Base-by-base conservation (phyloP, 2,113 vertebrate species). In the Muntiacus muntjak region DNA sequence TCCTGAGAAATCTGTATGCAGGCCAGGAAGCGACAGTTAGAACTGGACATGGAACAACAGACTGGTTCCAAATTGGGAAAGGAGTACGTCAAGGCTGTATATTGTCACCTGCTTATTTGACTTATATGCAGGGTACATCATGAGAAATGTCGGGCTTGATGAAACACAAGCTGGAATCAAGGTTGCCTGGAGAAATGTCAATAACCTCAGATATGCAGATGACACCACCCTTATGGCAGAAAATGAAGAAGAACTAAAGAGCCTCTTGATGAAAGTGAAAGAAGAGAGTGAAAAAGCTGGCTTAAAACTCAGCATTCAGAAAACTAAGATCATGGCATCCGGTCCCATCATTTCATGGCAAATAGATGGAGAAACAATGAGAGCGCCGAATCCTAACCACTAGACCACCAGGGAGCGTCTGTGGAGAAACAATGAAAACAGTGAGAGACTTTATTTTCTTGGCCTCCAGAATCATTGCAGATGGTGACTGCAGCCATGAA, bases 101-200 rank as follows among this genome's bases (percentile, higher is more conserved):
- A 64, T 67, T 17, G 64, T 67, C 33, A 67, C 33, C 64, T 67
- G 64, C 7, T 67, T n/a, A 67, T 67, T 67, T 67, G n/a, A n/a
- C 1, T n/a, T 67, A 10, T n/a, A n/a, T 67, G 16, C 64, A 67
- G 64, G n/a, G 33, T n/a, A n/a, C 1, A n/a, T 67, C 64, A 67
- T 67, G 64, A 2, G 62, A 67, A n/a, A 19, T n/a, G 8, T 8
- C 0, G 0, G 16, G 33, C 4, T 67, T 3, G 16, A n/a, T 9
- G 17, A 36, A 71, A 71, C 7, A 64, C n/a, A 71, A 71, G n/a
- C 64, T 36, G 17, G 9, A 71, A 36, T 36, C n/a, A 71, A 36
- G 64, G 36, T 71, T 21, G 17, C n/a, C 0, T 0, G 33, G 64
- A 67, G 64, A n/a, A 5, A 36, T 67, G n/a, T 10, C 17, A 67